Evolutionary conservation across 2,888 invertebrate genomes (phyloP), one percentile per base, ranked within the genome.

Genomic region (Xanthorhoe designata): DNA sequence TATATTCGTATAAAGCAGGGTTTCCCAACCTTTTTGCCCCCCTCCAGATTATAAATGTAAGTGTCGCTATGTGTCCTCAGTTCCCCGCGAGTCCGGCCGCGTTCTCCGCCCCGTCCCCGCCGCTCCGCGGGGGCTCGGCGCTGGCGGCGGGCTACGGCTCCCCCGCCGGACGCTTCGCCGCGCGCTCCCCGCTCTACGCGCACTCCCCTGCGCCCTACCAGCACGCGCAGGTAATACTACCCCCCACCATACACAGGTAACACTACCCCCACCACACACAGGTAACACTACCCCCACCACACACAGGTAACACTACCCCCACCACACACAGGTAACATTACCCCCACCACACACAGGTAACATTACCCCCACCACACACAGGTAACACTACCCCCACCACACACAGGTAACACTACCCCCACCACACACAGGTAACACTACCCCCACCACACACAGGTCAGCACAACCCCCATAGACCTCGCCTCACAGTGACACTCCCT

Each of bases 31-130:
- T n/a, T n/a, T n/a, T n/a, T n/a, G n/a, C n/a, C n/a, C n/a, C n/a
- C n/a, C n/a, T n/a, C n/a, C n/a, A n/a, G n/a, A n/a, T n/a, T n/a
- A n/a, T n/a, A n/a, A n/a, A n/a, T n/a, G n/a, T n/a, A n/a, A n/a
- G n/a, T n/a, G n/a, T n/a, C n/a, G n/a, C n/a, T n/a, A n/a, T 13
- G 18, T 42, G 10, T 18, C 42, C 24, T 4, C 84, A 88, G 86
- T 91, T 81, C 79, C 90, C 90, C 59, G 69, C 76, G 60, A 86
- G 86, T 38, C 90, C 90, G 17, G 89, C 89, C 38, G 82, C 84
- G 65, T 86, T 84, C 81, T 71, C 78, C 0, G 85, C 85, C 62
- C 78, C 79, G 54, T 85, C 83, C 0, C 84, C 83, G 0, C 84
- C 84, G 18, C 82, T 81, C 64, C 84, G 82, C 35, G 55, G 56